Base-by-base conservation (phyloP, 2,888 invertebrate genomes). In the Nephrotoma guestfalica region DNA sequence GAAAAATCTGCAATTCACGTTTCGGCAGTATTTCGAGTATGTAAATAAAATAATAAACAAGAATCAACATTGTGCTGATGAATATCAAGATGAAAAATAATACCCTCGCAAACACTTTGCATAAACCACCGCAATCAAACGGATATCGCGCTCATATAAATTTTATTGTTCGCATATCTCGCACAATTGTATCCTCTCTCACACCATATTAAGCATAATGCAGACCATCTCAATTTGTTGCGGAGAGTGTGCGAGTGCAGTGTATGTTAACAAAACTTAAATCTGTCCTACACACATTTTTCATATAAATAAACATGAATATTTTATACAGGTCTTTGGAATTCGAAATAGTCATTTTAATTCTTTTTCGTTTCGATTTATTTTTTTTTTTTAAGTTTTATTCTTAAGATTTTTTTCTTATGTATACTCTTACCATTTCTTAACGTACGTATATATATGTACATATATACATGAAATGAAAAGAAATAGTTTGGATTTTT, bases 251-350 rank as follows among this genome's bases (percentile, higher is more conserved):
- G 30, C 18, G 71, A 18, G 18, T 71, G 71, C 71, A 11, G 71
- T 30, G 71, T 57, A 18, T 71, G 71, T 71, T 71, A 71, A 71
- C 71, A 71, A 71, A 71, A 71, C 84, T 84, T 41, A 84, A 84
- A 42, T 41, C 84, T 84, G 84, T 84, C 84, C 84, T 84, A 84
- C 84, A 84, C 84, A 84, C 41, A 84, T 84, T 84, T 84, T 84
- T 84, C 84, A 84, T 84, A 84, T 84, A 84, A 84, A 84, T 84
- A 84, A 84, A 84, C 84, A 84, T 84, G 84, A 41, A 84, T 84
- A 84, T 42, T 84, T 84, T 84, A 84, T 84, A 84, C 84, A 84
- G 84, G 84, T 84, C 84, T 84, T 84, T 84, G 84, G 84, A 41
- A 84, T 84, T 84, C 41, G 41, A 84, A 42, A 84, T 84, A 41